Evolutionary conservation across 2,888 invertebrate species (phyloP), one percentile per base, ranked within the genome.

Genomic region (Dryobotodes eremita): DNA sequence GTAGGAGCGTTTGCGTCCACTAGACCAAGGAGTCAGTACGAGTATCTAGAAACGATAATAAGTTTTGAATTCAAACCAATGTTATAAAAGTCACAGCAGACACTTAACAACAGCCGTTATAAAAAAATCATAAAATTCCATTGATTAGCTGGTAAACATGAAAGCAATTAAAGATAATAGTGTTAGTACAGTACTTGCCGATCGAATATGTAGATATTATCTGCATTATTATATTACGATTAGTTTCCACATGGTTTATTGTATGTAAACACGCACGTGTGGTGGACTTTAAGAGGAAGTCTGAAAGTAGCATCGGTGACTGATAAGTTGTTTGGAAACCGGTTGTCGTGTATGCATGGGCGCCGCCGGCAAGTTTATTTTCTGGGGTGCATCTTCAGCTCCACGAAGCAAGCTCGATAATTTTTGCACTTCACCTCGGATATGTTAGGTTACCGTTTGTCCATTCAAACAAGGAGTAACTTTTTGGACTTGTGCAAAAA

Each of bases 91-190:
- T 59, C 8, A 42, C 23, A 46, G 15, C 72, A 78, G 65, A 70
- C 70, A 10, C 53, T 73, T 36, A 1, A 50, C n/a, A 50, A 20
- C 11, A 26, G 31, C 48, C 23, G 2, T 4, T 42, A 55, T n/a
- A 68, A 50, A 64, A 13, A 42, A 68, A 68, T 66, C 0, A 57
- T 69, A 62, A 62, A 55, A 36, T 13, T 20, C 26, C 20, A 13
- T 57, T 26, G 36, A 71, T 77, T 48, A 46, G 36, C 46, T 69
- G 11, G 13, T 82, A 46, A 77, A 77, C 68, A 59, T 61, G 57
- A 53, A 23, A 57, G 36, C 57, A 46, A 83, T 82, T 69, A 77
- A 68, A n/a, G n/a, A n/a, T n/a, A n/a, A n/a, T n/a, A n/a, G n/a
- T n/a, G 46, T 77, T 48, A 77, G 75, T 42, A 78, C 55, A 50